Evolutionary conservation across 1,140 invertebrate species (phyloP).

Genomic region (Oryzaephilus surinamensis): DNA sequence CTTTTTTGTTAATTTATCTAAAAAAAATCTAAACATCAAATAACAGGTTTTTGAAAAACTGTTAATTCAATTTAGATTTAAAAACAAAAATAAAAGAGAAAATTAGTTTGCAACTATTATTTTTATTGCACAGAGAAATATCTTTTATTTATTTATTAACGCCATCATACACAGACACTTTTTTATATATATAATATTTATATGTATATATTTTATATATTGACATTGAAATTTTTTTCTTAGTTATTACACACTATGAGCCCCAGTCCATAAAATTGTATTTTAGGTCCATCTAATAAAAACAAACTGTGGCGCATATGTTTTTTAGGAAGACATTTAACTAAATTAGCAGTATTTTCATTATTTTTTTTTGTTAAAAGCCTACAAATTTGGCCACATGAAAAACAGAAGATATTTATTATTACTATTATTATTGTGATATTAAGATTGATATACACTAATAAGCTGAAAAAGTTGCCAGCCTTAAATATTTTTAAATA

Average conservation of each 20-base stretch:
- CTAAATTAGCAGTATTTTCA: constrained; percentile 20
- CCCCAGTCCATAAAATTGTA: constrained; percentile 5
- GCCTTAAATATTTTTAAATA: too few species aligned
- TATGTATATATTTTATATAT: too few species aligned
- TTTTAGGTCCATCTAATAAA: constrained; percentile 9
- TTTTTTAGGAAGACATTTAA: constrained; percentile 30
- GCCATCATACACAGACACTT: constrained; percentile 22
- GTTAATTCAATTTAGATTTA: too few species aligned
- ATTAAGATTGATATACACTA: too few species aligned
- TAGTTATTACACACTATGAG: constrained; percentile 9
- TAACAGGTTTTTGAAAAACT: too few species aligned
- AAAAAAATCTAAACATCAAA: constrained; percentile 9
- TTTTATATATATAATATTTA: constrained; percentile 14
- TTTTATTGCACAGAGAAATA: constrained; percentile 25
- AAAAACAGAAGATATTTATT: constrained; percentile 13
- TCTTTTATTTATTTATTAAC: too few species aligned
- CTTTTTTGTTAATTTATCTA: constrained; percentile 1
- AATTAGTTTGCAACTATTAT: constrained; percentile 9
- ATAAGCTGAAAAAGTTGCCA: too few species aligned
- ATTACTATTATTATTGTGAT: constrained; percentile 8
- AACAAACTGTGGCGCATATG: constrained; percentile 10
- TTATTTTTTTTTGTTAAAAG: neutral
- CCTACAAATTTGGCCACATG: too few species aligned
- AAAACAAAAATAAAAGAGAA: constrained; percentile 3
- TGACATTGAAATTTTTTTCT: neutral